These are phyloP conservation scores for Nixonia krombeini DNA, from an alignment of 1,140 invertebrate genomes.

Conservation along the genomic window DNA sequence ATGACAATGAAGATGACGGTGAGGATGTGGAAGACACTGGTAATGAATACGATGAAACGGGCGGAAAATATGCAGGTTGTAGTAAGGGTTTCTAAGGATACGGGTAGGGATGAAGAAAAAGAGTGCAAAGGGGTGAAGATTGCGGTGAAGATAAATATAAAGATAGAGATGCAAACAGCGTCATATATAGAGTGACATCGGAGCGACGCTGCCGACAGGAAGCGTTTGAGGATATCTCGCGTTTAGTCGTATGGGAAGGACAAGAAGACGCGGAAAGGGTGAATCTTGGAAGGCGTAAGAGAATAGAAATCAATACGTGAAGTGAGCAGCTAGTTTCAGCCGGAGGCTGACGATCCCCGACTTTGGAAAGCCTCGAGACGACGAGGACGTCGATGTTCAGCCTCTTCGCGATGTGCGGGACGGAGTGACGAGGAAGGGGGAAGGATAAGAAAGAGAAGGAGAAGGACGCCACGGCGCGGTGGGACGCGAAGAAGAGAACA, in stretches of 20 bases:
- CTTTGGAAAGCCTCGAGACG: slow-evolving; percentile 68
- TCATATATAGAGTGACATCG: too few species aligned
- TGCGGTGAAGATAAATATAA: too few species aligned
- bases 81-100: too few species aligned
- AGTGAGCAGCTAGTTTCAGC: slow-evolving; percentile 67
- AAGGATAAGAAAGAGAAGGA: slow-evolving; percentile 44
- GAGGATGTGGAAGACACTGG: too few species aligned
- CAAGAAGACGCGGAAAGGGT: slow-evolving; percentile 53
- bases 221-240: slow-evolving; percentile 36
- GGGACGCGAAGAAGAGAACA: slow-evolving; percentile 48
- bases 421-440: slow-evolving; percentile 29
- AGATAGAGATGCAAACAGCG: too few species aligned
- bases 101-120: too few species aligned
- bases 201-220: slow-evolving; percentile 27
- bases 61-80: too few species aligned
- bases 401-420: slow-evolving; percentile 42
- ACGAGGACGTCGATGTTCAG: slow-evolving; percentile 59
- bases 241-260: slow-evolving; percentile 22
- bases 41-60: too few species aligned
- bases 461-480: slow-evolving; percentile 38
- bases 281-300: slow-evolving; percentile 64
- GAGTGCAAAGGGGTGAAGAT: too few species aligned
- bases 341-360: slow-evolving; percentile 48
- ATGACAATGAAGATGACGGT: not conserved
- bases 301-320: slow-evolving; percentile 72